Percentiles rank a stretch among this genome's conserved stretches.
Evolutionary conservation across 2,888 invertebrate species (phyloP).

Genomic region (Cataglyphis livida): DNA sequence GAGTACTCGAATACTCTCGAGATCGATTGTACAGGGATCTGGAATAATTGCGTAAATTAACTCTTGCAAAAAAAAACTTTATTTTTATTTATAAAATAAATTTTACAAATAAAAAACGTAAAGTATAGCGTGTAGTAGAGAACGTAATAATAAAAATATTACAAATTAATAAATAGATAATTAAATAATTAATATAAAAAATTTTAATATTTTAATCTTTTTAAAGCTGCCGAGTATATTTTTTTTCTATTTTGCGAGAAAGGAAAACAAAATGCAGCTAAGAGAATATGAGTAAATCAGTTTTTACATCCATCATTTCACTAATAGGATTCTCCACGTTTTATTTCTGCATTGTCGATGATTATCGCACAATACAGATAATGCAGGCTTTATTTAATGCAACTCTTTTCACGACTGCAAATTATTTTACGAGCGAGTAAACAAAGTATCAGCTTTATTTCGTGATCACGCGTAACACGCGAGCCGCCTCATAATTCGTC

Average conservation of each 20-base stretch:
- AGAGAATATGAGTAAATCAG: background rate
- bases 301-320: background rate
- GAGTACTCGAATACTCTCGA: slow-evolving; percentile 18
- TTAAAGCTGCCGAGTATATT: background rate
- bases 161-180: background rate
- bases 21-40: background rate
- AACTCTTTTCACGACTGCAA: slow-evolving; percentile 57
- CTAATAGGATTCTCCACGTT: background rate
- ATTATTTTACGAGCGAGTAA: slow-evolving; percentile 66
- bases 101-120: background rate
- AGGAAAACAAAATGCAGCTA: background rate
- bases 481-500: slow-evolving; percentile 50
- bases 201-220: background rate
- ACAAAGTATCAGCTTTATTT: slow-evolving; percentile 57
- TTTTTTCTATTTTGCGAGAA: background rate
- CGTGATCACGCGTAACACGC: slow-evolving; percentile 40
- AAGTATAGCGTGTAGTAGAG: background rate
- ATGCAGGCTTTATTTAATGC: slow-evolving; percentile 19
- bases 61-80: background rate
- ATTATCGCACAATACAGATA: slow-evolving; percentile 14
- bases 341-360: slow-evolving; percentile 12
- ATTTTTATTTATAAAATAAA: slow-evolving; percentile 5
- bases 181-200: background rate
- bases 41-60: background rate
- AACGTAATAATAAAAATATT: slow-evolving; percentile 1